A percentile compares a stretch with the other conserved stretches of the same genome.
phyloP scores from a whole-genome alignment of 2,113 vertebrate species.

The Chloropsis hardwickii region DNA sequence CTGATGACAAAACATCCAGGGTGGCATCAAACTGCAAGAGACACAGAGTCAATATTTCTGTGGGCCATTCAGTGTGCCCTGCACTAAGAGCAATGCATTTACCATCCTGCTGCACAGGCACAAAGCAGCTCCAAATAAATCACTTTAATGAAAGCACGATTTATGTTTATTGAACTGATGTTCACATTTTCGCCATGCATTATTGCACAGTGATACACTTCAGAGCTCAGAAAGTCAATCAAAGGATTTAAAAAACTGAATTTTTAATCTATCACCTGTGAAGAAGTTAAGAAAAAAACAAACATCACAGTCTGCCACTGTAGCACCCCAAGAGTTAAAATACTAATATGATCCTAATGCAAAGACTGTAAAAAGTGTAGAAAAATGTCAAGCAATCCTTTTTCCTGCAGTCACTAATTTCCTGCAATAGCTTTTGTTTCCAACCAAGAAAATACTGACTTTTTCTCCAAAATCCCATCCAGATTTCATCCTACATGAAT shows the following conservation, averaged over 20 bases:
- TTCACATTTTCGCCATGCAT: background rate
- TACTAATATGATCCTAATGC: background rate
- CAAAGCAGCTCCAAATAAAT: background rate
- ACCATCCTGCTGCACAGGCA: background rate
- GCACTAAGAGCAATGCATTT: background rate
- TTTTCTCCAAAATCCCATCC: background rate
- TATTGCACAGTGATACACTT: background rate
- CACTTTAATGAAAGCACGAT: background rate
- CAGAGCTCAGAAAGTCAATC: background rate
- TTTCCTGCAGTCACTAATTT: background rate
- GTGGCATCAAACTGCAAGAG: conserved; percentile 90
- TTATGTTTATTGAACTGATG: background rate
- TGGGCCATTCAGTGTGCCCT: background rate
- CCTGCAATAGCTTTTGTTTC: background rate
- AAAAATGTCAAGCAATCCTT: background rate
- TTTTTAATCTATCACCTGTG: background rate
- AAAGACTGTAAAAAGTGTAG: background rate
- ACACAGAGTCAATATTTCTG: background rate
- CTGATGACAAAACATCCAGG: conserved; percentile 92
- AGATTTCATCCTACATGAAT: background rate
- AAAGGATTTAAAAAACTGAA: background rate
- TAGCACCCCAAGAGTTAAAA: background rate
- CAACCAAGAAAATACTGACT: background rate
- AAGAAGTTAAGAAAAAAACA: background rate
- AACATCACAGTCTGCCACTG: background rate